These are phyloP conservation scores for Prinia subflava DNA, from an alignment of 2,113 vertebrate species.

Conservation along the genomic window DNA sequence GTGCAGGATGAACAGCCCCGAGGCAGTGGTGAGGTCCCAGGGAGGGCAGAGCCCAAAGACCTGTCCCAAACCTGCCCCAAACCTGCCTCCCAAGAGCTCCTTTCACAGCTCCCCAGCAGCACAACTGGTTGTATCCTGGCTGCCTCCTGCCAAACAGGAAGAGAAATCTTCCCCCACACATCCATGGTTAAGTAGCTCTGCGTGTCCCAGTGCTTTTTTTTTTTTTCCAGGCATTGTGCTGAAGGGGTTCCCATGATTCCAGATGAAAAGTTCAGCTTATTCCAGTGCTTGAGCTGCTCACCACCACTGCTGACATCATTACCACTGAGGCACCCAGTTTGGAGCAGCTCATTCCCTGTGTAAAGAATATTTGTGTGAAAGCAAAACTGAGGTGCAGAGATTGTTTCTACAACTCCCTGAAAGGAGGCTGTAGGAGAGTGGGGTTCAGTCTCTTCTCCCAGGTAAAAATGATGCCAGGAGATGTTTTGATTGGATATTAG, in stretches of 20 bases:
- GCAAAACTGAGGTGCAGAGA: neutral
- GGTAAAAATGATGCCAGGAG: neutral
- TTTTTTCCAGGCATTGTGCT: neutral
- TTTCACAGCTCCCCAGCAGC: neutral
- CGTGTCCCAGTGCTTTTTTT: fast-evolving
- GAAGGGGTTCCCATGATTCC: neutral
- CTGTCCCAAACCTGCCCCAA: neutral
- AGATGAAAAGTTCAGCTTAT: neutral
- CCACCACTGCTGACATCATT: neutral
- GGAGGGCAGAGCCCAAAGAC: neutral
- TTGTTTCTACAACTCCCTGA: neutral
- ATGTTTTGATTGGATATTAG: neutral
- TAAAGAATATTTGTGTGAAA: neutral
- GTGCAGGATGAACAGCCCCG: neutral
- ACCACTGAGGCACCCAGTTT: neutral
- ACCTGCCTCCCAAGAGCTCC: neutral
- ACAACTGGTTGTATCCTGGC: neutral
- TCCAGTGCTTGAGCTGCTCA: neutral
- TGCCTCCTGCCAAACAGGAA: neutral
- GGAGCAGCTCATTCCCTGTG: neutral
- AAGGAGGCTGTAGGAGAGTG: neutral
- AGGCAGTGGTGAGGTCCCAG: neutral
- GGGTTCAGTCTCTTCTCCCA: neutral
- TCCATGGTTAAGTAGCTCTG: neutral
- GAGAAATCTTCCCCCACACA: neutral